Percentiles rank a stretch among this genome's conserved stretches.
phyloP scores from a whole-genome alignment of 2,113 vertebrate species.

The Rhea pennata region DNA sequence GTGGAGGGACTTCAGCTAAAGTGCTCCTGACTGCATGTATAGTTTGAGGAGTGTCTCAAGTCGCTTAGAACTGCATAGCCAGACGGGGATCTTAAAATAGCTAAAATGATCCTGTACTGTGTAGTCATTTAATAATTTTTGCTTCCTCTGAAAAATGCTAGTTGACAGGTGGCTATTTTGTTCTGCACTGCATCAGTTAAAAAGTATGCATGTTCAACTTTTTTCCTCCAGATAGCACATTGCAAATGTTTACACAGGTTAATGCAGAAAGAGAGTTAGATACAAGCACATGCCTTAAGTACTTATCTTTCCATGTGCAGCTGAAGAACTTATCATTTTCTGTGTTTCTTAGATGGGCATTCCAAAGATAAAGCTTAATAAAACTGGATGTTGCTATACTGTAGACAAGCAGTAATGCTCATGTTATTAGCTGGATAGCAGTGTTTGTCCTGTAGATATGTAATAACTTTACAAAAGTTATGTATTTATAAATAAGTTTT shows the following conservation, averaged over 20 bases:
- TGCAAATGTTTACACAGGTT: neutral
- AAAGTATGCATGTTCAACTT: neutral
- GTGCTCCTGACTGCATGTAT: neutral
- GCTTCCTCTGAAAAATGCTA: neutral
- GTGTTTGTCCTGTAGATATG: neutral
- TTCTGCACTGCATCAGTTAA: fast-evolving
- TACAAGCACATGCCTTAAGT: neutral
- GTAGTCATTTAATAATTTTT: neutral
- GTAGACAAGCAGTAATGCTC: neutral
- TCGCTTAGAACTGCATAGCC: neutral
- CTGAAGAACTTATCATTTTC: neutral
- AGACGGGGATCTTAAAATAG: neutral
- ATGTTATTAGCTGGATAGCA: neutral
- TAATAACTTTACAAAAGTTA: neutral
- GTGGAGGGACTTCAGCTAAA: neutral
- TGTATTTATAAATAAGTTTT: neutral
- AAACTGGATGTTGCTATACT: neutral
- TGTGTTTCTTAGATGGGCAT: neutral
- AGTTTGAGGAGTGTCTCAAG: neutral
- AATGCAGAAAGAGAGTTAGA: neutral
- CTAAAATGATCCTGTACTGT: neutral
- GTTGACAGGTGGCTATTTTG: neutral
- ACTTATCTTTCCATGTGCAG: neutral
- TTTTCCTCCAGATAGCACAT: neutral
- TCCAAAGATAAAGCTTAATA: neutral